A percentile compares a stretch with the other conserved stretches of the same genome.
Conservation (phyloP, 2,113 vertebrate species). For the Pseudopodoces humilis region DNA sequence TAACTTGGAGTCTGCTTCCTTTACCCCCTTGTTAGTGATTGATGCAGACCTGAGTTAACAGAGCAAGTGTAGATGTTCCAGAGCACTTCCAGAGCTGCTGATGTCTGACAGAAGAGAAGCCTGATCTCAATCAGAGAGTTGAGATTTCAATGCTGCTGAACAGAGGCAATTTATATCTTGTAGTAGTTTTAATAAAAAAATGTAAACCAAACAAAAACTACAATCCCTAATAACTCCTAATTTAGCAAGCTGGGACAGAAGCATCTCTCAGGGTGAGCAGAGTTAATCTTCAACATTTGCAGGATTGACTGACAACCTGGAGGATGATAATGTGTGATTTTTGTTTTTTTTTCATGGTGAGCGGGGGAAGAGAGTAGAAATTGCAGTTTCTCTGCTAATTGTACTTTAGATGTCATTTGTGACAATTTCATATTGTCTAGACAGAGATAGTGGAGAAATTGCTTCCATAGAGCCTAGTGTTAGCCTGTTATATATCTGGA, state of each 20-base stretch:
- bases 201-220: background rate
- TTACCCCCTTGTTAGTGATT: background rate
- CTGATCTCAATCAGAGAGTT: background rate
- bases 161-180: constrained; percentile 58
- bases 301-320: constrained; percentile 70
- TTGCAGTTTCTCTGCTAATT: constrained; percentile 75
- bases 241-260: constrained; percentile 54
- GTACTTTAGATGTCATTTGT: constrained; percentile 76
- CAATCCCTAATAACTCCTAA: background rate
- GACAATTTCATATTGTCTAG: constrained; percentile 79
- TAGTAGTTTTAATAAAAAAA: constrained; percentile 33
- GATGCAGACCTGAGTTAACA: background rate
- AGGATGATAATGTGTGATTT: constrained; percentile 65
- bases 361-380: constrained; percentile 71
- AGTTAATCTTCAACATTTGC: constrained; percentile 60
- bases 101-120: background rate
- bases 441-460: constrained; percentile 68
- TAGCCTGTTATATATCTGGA: constrained; percentile 61
- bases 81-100: constrained; percentile 9
- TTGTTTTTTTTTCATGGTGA: background rate
- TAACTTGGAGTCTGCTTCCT: background rate
- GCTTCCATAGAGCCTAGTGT: constrained; percentile 47
- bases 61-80: background rate
- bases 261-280: constrained; percentile 28
- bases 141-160: constrained; percentile 26